Conservation (phyloP, 2,888 invertebrate species). For the Boloria selene region DNA sequence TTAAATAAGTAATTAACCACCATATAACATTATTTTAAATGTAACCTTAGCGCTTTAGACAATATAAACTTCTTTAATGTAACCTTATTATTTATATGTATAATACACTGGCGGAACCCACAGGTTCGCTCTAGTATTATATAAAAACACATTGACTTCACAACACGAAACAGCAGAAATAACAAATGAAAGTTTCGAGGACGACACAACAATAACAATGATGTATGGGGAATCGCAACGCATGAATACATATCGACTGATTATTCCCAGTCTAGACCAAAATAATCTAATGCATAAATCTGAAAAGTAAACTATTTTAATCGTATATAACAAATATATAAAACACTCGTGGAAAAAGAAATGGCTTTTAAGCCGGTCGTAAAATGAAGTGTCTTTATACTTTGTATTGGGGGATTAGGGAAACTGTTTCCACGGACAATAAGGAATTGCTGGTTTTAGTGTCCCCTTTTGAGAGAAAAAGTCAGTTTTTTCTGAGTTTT, state of each 20-base stretch:
- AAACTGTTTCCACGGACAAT: slow-evolving; percentile 34
- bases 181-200: slow-evolving; percentile 24
- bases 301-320: slow-evolving; percentile 47
- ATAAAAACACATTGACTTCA: too few species aligned
- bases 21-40: too few species aligned
- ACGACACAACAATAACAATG: slow-evolving; percentile 34
- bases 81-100: too few species aligned
- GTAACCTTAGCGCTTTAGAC: too few species aligned
- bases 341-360: slow-evolving; percentile 34
- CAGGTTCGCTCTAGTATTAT: too few species aligned
- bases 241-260: slow-evolving; percentile 54
- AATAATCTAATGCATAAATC: slow-evolving; percentile 51
- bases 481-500: slow-evolving; percentile 3
- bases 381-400: slow-evolving; percentile 40
- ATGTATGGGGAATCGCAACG: slow-evolving; percentile 42
- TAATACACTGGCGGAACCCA: too few species aligned
- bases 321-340: slow-evolving; percentile 33
- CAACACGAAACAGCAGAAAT: slow-evolving; percentile 7
- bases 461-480: slow-evolving; percentile 11
- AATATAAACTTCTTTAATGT: too few species aligned
- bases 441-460: slow-evolving; percentile 24
- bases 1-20: too few species aligned
- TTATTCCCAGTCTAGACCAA: slow-evolving; percentile 45
- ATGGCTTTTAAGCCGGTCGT: slow-evolving; percentile 32
- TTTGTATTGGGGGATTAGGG: slow-evolving; percentile 36